These are phyloP conservation scores for Ennomos quercinarius DNA, from an alignment of 2,888 invertebrate species.

Conservation along the genomic window DNA sequence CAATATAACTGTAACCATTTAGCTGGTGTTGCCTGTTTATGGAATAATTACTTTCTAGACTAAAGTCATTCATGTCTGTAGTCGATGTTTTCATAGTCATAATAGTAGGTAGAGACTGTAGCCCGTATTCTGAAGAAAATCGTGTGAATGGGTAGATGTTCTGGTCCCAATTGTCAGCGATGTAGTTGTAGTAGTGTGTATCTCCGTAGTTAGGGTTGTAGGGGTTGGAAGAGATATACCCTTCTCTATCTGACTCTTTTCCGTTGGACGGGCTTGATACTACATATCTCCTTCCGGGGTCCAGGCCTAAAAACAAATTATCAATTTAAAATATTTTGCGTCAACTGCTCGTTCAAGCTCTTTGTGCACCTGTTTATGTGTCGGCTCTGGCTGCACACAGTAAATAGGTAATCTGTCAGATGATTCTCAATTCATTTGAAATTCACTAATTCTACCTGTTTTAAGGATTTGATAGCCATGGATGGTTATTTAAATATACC, in stretches of 20 bases:
- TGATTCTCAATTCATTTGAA: too few relatives aligned
- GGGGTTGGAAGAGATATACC: conserved; percentile 92
- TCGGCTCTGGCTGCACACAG: too few relatives aligned
- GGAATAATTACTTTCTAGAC: conserved; percentile 86
- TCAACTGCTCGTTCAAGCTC: too few relatives aligned
- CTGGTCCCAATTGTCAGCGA: conserved; percentile 92
- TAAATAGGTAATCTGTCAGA: too few relatives aligned
- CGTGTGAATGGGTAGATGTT: conserved; percentile 92
- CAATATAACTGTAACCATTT: conserved; percentile 88
- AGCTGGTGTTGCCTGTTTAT: conserved; percentile 95
- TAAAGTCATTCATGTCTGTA: conserved; percentile 77
- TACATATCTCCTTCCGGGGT: conserved; percentile 88
- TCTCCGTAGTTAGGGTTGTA: conserved; percentile 94
- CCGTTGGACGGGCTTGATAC: conserved; percentile 98
- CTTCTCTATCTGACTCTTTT: conserved; percentile 88
- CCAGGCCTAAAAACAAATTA: conserved; percentile 62
- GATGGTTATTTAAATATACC: conserved; percentile 20
- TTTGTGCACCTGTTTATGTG: too few relatives aligned
- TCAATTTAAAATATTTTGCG: neutral
- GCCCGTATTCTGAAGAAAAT: conserved; percentile 98
- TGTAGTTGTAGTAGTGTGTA: conserved; percentile 96
- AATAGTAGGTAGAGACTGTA: conserved; percentile 94
- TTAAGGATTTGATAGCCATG: too few relatives aligned
- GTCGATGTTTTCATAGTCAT: conserved; percentile 88
- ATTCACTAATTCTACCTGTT: too few relatives aligned